phyloP scores from a whole-genome alignment of 2,888 invertebrate species.

The Meandrusa payeni region DNA sequence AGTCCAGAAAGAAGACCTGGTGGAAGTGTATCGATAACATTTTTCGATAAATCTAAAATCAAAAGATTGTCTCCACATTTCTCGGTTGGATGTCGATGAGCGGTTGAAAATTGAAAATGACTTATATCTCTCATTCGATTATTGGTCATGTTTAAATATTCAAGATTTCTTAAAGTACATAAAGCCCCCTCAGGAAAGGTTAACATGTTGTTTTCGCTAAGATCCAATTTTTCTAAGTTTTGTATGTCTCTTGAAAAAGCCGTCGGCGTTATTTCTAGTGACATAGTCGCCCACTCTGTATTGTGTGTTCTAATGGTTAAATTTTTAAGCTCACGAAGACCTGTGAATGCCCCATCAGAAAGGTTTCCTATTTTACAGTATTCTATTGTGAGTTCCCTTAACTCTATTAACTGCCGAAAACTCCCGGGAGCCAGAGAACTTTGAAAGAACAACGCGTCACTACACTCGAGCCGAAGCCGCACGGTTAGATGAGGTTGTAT shows the following conservation, averaged over 20 bases:
- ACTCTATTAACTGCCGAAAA: conserved; percentile 87
- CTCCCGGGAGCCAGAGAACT: conserved; percentile 89
- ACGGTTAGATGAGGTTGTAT: conserved; percentile 91
- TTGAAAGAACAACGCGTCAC: conserved; percentile 90
- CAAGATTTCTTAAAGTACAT: conserved; percentile 87
- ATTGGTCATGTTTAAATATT: conserved; percentile 88
- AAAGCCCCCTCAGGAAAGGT: conserved; percentile 88
- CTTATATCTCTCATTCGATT: conserved; percentile 89
- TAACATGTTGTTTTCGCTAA: conserved; percentile 91
- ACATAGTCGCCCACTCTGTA: conserved; percentile 91
- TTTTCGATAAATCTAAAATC: conserved; percentile 87
- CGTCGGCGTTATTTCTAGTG: conserved; percentile 86
- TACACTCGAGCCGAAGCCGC: conserved; percentile 87
- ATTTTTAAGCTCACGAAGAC: conserved; percentile 88
- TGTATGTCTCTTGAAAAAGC: conserved; percentile 88
- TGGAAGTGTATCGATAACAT: conserved; percentile 88
- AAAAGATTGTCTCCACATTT: conserved; percentile 86
- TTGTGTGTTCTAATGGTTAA: conserved; percentile 91
- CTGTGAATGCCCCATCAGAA: conserved; percentile 90
- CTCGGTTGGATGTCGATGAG: conserved; percentile 79
- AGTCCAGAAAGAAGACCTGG: conserved; percentile 86
- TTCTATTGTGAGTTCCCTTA: conserved; percentile 89
- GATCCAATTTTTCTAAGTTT: conserved; percentile 86
- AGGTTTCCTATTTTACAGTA: conserved; percentile 91
- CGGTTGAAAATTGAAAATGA: conserved; percentile 85